Evolutionary conservation across 2,113 vertebrate genomes (phyloP).

Genomic region (Eonycteris spelaea): DNA sequence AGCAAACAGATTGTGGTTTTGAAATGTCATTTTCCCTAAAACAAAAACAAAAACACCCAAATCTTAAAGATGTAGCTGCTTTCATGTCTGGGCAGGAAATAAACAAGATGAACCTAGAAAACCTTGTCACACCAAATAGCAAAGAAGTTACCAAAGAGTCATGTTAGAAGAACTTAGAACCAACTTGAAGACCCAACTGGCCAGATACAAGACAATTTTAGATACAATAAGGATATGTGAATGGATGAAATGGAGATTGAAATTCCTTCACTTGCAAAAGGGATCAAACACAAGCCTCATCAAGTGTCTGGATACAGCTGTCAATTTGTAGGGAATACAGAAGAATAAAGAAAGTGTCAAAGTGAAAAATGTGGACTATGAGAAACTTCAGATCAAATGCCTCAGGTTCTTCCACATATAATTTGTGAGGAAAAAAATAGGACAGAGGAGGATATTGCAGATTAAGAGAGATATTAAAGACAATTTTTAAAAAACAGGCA

Average conservation of each 20-base stretch:
- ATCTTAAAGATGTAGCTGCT: background rate
- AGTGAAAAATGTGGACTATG: background rate
- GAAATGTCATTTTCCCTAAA: background rate
- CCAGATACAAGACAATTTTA: background rate
- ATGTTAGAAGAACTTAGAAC: background rate
- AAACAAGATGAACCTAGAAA: background rate
- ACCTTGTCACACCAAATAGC: background rate
- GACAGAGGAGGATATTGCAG: background rate
- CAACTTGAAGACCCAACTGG: background rate
- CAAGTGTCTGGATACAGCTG: background rate
- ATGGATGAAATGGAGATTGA: background rate
- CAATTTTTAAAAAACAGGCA: background rate
- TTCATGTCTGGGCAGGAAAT: background rate
- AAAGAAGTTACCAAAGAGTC: background rate
- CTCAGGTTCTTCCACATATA: background rate
- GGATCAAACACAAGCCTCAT: background rate
- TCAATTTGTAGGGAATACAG: background rate
- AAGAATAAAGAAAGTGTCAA: background rate
- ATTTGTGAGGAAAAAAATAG: background rate
- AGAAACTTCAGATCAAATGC: background rate
- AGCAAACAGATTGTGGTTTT: background rate
- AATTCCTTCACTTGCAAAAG: background rate
- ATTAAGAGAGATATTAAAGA: background rate
- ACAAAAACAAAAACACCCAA: background rate
- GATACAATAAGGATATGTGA: background rate